Evolutionary conservation across 1,140 invertebrate species (phyloP), one percentile per base, ranked within the genome.

Genomic region (Zaprionus camerounensis): DNA sequence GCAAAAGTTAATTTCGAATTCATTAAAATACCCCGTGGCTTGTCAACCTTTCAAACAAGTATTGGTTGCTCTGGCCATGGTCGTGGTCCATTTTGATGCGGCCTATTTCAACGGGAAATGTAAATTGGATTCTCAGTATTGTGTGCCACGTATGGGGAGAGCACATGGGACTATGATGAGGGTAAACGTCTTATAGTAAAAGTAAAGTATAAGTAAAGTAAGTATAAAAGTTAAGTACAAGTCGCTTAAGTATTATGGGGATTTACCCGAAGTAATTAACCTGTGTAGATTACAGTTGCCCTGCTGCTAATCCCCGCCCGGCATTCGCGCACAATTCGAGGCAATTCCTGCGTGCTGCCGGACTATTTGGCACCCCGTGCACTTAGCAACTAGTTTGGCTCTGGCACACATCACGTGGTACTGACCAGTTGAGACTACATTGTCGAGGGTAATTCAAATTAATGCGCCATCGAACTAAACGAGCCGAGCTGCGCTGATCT

Each of bases 191-290:
- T n/a, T 31, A 56, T 31, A 13, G 31, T 51, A 31, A 17, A 24
- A 53, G 24, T 38, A n/a, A 46, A 46, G 41, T 17, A 17, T 17
- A 46, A 46, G 41, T 46, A 17, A 56, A 31, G 9, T 44, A 69
- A 49, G 58, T 58, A 57, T 36, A 36, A 62, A 71, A 71, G 72
- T 75, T 75, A 75, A 75, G 72, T 75, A 71, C 72, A 44, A 31
- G 67, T 58, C 38, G 62, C 67, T 71, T 75, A 75, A 75, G 67
- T 71, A 64, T 63, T 70, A 63, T 36, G 31, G 51, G 58, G 67
- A 64, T 71, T 75, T 75, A 58, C 51, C 63, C 53, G 36, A 34
- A 63, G 72, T 71, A 75, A 71, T 75, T 71, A 75, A 75, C 72
- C 67, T 71, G 72, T 58, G 38, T 57, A 61, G 38, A 74, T 58